Conservation (phyloP, 2,797 vertebrate species). For the Gobionotothen gibberifrons region DNA sequence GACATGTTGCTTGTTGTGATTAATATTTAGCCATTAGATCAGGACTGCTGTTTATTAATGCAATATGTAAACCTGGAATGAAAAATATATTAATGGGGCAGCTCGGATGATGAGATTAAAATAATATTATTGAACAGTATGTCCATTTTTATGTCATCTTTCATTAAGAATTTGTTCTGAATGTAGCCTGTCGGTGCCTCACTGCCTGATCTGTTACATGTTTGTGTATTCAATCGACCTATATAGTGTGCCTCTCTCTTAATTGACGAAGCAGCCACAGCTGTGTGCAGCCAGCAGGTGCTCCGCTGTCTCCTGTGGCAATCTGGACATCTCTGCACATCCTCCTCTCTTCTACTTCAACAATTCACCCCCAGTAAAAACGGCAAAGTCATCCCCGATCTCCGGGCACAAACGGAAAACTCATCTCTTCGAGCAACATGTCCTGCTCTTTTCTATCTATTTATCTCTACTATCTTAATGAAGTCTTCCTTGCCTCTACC, state of each 20-base stretch:
- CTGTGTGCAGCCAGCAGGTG: slow-evolving; percentile 16
- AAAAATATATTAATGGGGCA: not conserved
- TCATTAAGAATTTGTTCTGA: not conserved
- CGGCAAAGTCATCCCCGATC: slow-evolving; percentile 38
- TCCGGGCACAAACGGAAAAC: slow-evolving; percentile 41
- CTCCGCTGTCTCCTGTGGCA: slow-evolving; percentile 18
- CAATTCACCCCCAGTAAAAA: slow-evolving; percentile 35
- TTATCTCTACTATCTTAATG: slow-evolving; percentile 62
- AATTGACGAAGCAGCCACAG: slow-evolving; percentile 3
- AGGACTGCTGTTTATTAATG: not conserved
- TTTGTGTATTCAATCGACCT: slow-evolving; percentile 7
- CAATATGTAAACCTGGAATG: not conserved
- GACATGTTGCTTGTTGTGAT: not conserved
- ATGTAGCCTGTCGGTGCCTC: not conserved
- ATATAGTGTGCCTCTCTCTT: not conserved
- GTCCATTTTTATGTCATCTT: not conserved
- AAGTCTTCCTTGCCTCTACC: slow-evolving; percentile 25
- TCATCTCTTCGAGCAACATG: slow-evolving; percentile 29
- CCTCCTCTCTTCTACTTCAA: not conserved
- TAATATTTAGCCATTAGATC: not conserved
- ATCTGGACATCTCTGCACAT: slow-evolving; percentile 25
- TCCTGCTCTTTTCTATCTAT: slow-evolving; percentile 6
- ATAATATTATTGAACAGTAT: not conserved
- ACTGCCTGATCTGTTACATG: not conserved
- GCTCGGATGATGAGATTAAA: slow-evolving; percentile 7